Base-by-base conservation (phyloP, 2,113 vertebrate genomes). In the Gnathonemus longibarbis region DNA sequence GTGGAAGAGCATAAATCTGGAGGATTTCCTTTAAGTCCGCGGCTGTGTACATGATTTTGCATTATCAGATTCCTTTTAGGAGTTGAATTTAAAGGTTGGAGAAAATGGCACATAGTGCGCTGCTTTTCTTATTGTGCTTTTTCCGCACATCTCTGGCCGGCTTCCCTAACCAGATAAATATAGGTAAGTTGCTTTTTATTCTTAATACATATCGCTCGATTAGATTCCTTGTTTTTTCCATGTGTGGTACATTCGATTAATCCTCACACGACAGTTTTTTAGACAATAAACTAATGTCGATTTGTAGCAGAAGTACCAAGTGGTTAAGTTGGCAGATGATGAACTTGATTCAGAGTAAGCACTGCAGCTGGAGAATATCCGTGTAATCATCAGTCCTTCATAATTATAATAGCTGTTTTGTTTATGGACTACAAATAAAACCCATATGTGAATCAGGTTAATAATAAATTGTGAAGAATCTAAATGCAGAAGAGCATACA, bases 111-210 rank as follows among this genome's bases (percentile, higher is more conserved):
- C 97, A 96, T 91, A 96, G 93, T 94, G 92, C 95, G 95, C 92
- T 97, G 95, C 94, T 97, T 93, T 92, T 98, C 92, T 94, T 98
- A 92, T 95, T 97, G 93, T 97, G 96, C 96, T 95, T 98, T 93
- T 95, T 96, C 93, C 97, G 96, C 90, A 95, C 94, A 93, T 96
- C 97, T 89, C 94, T 94, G 91, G 97, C 96, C 74, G 98, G 97
- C 91, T 98, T 99, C 94, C 98, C 98, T 85, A 99, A 98, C 95
- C 98, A 98, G 96, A 99, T 99, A 92, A 99, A 98, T 92, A 99
- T 99, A 94, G 98, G 98, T 99, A 96, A 98, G 98, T 95, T 90
- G 48, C 88, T 45, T 19, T 74, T 58, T 56, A 50, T 90, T 89
- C 90, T 62, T 50, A 42, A 86, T 46, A 27, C 46, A 13, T 87